phyloP scores from a whole-genome alignment of 2,113 vertebrate genomes.

The Amphilophus citrinellus region DNA sequence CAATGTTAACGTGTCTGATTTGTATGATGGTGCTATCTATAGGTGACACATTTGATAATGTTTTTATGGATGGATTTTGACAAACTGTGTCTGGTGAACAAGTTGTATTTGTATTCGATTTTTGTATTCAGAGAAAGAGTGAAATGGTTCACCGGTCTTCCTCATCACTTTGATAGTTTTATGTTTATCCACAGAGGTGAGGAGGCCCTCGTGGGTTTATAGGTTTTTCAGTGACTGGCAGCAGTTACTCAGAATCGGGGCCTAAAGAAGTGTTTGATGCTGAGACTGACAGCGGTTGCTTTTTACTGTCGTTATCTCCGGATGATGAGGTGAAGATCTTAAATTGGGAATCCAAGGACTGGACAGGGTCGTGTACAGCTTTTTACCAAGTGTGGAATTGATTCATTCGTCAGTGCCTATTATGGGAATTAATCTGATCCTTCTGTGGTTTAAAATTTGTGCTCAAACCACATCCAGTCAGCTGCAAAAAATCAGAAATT shows the following conservation, averaged over 20 bases:
- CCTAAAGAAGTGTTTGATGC: background rate
- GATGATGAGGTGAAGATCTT: background rate
- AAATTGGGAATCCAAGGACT: background rate
- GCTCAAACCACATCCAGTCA: background rate
- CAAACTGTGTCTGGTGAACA: constrained; percentile 70
- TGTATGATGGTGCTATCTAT: constrained; percentile 92
- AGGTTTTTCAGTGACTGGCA: background rate
- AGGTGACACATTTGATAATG: constrained; percentile 83
- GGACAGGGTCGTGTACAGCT: background rate
- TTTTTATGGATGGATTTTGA: constrained; percentile 87
- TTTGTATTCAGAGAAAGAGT: constrained; percentile 49
- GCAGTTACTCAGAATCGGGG: background rate
- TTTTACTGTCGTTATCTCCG: background rate
- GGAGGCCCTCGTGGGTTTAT: background rate
- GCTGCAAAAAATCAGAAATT: background rate
- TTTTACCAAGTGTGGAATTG: too few relatives aligned
- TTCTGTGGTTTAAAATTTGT: background rate
- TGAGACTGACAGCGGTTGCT: background rate
- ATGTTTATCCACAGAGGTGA: background rate
- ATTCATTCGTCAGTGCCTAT: background rate
- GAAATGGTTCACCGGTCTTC: background rate
- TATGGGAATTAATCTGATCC: background rate
- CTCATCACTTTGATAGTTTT: background rate
- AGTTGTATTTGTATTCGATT: constrained; percentile 79
- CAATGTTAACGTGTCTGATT: constrained; percentile 69